These are phyloP conservation scores for Aleiodes leptofemur DNA, from an alignment of 2,888 invertebrate species.

Conservation along the genomic window DNA sequence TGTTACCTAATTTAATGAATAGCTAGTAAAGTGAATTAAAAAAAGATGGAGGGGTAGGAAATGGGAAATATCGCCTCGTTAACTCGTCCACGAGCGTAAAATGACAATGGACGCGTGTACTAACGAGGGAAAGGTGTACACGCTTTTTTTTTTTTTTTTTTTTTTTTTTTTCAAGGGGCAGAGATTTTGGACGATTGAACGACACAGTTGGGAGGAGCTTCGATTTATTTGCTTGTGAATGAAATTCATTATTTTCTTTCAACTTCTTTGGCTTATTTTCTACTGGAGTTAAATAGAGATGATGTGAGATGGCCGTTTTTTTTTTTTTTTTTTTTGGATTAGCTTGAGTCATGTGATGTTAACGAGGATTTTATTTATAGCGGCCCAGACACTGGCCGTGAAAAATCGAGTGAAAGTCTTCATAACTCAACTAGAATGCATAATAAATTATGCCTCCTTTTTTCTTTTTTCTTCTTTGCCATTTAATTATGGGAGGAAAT, in stretches of 20 bases:
- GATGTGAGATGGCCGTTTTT: not conserved
- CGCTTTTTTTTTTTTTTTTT: not conserved
- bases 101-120: conserved; percentile 56
- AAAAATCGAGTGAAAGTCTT: conserved; percentile 74
- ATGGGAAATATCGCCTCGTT: conserved; percentile 56
- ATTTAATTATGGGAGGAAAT: too few species aligned
- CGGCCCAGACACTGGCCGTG: conserved; percentile 68
- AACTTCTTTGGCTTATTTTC: not conserved
- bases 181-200: not conserved
- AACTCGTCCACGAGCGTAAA: conserved; percentile 60
- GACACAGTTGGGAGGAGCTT: too few species aligned
- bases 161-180: not conserved
- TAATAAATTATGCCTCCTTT: not conserved
- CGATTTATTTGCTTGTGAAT: too few species aligned
- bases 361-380: conserved; percentile 33
- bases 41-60: conserved; percentile 26
- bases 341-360: too few species aligned
- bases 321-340: too few species aligned
- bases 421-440: not conserved
- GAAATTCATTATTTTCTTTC: too few species aligned
- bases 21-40: conserved; percentile 44
- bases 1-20: conserved; percentile 69
- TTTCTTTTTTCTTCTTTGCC: too few species aligned
- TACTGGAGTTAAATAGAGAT: not conserved
- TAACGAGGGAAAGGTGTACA: conserved; percentile 55